Conservation (phyloP, 2,113 vertebrate species). For the Crotophaga sulcirostris region DNA sequence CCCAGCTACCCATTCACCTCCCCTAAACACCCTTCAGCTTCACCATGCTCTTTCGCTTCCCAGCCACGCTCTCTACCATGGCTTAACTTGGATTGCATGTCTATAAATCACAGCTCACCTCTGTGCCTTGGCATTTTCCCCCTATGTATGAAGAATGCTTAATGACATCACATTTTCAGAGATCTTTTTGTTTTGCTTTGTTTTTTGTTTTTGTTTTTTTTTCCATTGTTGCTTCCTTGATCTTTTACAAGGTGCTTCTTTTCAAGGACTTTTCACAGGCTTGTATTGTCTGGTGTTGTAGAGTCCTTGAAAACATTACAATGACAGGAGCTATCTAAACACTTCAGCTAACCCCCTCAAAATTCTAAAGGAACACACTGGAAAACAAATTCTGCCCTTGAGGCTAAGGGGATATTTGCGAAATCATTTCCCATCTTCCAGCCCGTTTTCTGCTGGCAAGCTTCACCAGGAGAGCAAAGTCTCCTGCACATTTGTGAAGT, state of each 20-base stretch:
- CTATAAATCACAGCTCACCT: background rate
- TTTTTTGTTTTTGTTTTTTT: background rate
- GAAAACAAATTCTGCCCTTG: slow-evolving; percentile 28
- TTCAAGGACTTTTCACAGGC: slow-evolving; percentile 13
- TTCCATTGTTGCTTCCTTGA: background rate
- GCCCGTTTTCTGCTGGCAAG: background rate
- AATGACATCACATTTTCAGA: fast-evolving
- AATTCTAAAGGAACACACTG: slow-evolving; percentile 14
- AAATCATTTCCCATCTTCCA: background rate
- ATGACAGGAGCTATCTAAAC: background rate
- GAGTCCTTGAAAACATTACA: slow-evolving; percentile 18
- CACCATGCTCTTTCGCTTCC: fast-evolving
- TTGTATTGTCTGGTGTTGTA: background rate
- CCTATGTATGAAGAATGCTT: background rate
- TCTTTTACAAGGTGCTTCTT: slow-evolving; percentile 22
- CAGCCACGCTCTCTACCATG: fast-evolving
- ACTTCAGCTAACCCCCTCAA: background rate
- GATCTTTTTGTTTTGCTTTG: background rate
- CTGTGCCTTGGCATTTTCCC: background rate
- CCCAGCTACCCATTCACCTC: background rate
- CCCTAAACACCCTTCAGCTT: background rate
- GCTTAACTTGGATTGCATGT: background rate
- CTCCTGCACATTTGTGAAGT: background rate
- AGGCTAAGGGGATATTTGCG: background rate
- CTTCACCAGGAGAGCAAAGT: background rate